These are phyloP conservation scores for Nothobranchius furzeri DNA, from an alignment of 2,113 vertebrate genomes.

Conservation along the genomic window DNA sequence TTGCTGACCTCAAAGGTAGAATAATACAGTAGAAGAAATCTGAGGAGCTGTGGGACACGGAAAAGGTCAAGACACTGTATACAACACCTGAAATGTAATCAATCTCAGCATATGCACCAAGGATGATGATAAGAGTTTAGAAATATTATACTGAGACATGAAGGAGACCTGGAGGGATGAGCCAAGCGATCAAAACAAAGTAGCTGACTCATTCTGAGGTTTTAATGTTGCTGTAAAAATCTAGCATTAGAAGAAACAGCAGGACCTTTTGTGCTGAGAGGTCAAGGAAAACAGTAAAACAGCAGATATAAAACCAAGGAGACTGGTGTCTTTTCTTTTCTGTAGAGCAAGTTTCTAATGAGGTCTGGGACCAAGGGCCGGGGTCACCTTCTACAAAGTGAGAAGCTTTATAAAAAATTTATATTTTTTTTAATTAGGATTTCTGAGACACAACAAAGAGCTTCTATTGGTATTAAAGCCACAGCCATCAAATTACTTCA, in stretches of 20 bases:
- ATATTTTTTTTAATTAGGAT: conserved; percentile 23
- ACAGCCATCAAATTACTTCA: background rate
- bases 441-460: conserved; percentile 19
- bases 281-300: conserved; percentile 48
- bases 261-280: conserved; percentile 32
- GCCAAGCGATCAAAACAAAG: conserved; percentile 41
- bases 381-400: conserved; percentile 44
- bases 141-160: conserved; percentile 24
- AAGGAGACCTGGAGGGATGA: conserved; percentile 20
- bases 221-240: conserved; percentile 29
- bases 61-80: conserved; percentile 44
- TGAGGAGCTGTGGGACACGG: conserved; percentile 30
- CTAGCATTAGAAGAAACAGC: conserved; percentile 34
- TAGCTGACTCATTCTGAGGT: conserved; percentile 29
- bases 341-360: conserved; percentile 56
- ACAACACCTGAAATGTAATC: conserved; percentile 39
- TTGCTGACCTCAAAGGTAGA: conserved; percentile 29
- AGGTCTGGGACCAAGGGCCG: conserved; percentile 22
- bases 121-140: conserved; percentile 3
- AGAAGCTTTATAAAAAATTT: conserved; percentile 3
- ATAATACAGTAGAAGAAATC: conserved; percentile 36
- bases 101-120: conserved; percentile 3
- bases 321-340: conserved; percentile 22
- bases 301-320: conserved; percentile 4
- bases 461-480: background rate